phyloP scores from a whole-genome alignment of 1,140 invertebrate species.

The Bombus polaris region DNA sequence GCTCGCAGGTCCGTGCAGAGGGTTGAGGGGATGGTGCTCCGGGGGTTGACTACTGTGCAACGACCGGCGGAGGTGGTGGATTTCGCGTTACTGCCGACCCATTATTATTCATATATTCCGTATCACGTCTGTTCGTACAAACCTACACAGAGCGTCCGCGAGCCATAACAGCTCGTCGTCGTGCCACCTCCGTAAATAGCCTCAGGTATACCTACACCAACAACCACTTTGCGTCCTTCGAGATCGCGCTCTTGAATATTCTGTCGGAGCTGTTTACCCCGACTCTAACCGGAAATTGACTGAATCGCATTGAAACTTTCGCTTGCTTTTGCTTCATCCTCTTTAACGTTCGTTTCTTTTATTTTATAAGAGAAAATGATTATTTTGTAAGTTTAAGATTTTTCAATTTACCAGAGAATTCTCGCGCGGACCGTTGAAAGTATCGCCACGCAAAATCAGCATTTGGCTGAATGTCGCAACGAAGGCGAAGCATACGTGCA shows the following conservation, averaged over 20 bases:
- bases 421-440: background rate
- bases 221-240: constrained; percentile 63
- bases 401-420: background rate
- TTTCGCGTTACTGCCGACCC: constrained; percentile 74
- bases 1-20: constrained; percentile 42
- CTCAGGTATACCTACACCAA: constrained; percentile 53
- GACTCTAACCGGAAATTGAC: background rate
- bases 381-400: background rate
- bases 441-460: background rate
- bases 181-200: constrained; percentile 72
- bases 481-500: constrained; percentile 8
- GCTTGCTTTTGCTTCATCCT: background rate
- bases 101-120: constrained; percentile 83
- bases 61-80: constrained; percentile 67
- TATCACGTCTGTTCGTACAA: constrained; percentile 80
- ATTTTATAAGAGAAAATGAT: background rate
- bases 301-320: background rate
- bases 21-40: constrained; percentile 25
- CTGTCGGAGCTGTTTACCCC: constrained; percentile 31
- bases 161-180: constrained; percentile 69
- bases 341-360: no score
- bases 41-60: constrained; percentile 60
- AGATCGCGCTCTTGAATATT: constrained; percentile 44
- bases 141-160: constrained; percentile 67
- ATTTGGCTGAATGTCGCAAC: background rate